phyloP scores from a whole-genome alignment of 2,113 vertebrate genomes.

The Rousettus leschenaultii region DNA sequence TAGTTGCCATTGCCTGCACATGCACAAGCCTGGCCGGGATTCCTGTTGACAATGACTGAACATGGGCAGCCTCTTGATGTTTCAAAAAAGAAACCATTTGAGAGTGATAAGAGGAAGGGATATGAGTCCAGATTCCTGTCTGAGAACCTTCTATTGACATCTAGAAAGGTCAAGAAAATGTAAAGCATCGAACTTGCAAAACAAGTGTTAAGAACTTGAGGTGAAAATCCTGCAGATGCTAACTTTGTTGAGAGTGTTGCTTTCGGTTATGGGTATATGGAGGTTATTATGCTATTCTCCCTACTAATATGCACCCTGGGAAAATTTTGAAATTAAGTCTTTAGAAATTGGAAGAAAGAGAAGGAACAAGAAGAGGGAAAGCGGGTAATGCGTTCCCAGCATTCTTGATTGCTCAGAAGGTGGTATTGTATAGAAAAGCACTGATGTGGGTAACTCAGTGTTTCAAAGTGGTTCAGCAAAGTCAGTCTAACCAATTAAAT shows the following conservation, averaged over 20 bases:
- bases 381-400: neutral
- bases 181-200: conserved; percentile 17
- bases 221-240: neutral
- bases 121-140: neutral
- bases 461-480: neutral
- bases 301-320: neutral
- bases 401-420: neutral
- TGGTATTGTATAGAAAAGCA: neutral
- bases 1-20: neutral
- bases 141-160: neutral
- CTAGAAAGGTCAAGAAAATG: neutral
- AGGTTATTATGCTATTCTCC: neutral
- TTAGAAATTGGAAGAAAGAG: neutral
- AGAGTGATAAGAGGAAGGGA: neutral
- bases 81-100: neutral
- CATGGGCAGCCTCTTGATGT: neutral
- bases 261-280: neutral
- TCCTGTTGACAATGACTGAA: neutral
- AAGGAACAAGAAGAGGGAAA: neutral
- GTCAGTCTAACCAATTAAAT: neutral
- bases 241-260: neutral
- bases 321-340: neutral
- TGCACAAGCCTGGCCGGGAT: neutral
- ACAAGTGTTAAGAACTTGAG: neutral
- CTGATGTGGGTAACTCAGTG: neutral